A percentile compares a stretch with the other conserved stretches of the same genome.
These are phyloP conservation scores for Epinotia brunnichana DNA, from an alignment of 2,888 invertebrate species.

Conservation along the genomic window DNA sequence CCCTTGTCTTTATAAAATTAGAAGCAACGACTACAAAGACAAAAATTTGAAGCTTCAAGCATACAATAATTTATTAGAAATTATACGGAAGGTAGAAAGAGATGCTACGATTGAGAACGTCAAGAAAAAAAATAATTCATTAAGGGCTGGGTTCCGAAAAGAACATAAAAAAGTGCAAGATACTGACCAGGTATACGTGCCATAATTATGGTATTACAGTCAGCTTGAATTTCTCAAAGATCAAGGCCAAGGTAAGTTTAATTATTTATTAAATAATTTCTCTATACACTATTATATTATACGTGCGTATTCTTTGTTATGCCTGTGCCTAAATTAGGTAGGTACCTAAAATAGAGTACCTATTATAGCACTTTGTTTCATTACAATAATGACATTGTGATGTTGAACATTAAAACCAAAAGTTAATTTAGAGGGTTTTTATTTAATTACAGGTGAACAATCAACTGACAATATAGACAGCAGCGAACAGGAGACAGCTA, in stretches of 20 bases:
- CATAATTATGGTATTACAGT: constrained; percentile 45
- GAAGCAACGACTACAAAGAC: constrained; percentile 45
- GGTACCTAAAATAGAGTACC: constrained; percentile 44
- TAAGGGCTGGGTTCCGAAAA: constrained; percentile 44
- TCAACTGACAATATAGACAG: constrained; percentile 43
- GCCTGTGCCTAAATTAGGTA: constrained; percentile 43
- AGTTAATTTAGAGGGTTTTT: no score
- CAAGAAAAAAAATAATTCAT: constrained; percentile 39
- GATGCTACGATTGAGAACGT: constrained; percentile 44
- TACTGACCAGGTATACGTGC: constrained; percentile 44
- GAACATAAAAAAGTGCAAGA: constrained; percentile 44
- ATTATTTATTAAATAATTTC: constrained; percentile 43
- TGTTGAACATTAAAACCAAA: constrained; percentile 16
- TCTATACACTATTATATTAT: constrained; percentile 39
- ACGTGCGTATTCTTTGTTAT: constrained; percentile 43
- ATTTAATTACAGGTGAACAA: constrained; percentile 42
- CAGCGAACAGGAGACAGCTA: constrained; percentile 44
- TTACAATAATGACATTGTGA: constrained; percentile 42
- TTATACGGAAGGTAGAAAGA: constrained; percentile 45
- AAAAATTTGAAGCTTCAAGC: constrained; percentile 45
- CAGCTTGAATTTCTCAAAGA: constrained; percentile 42
- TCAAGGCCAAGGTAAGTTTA: constrained; percentile 44
- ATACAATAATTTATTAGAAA: constrained; percentile 38
- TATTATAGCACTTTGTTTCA: constrained; percentile 36
- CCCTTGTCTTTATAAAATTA: constrained; percentile 46